These are phyloP conservation scores for Boulengeromyrus knoepffleri DNA, from an alignment of 2,113 vertebrate genomes.

Conservation along the genomic window DNA sequence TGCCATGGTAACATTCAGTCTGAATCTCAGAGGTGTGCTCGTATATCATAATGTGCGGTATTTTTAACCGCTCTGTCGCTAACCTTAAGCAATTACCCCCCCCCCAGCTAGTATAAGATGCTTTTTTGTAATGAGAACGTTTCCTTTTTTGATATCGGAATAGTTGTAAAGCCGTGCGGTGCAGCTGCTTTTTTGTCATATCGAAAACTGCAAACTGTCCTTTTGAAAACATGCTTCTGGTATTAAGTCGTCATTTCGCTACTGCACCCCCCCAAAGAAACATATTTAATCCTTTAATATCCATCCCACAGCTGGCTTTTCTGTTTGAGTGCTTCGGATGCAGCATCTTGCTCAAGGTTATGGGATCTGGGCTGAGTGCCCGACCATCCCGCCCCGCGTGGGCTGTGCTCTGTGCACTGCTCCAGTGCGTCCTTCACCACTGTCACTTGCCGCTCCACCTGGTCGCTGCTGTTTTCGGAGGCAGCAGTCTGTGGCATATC, in stretches of 20 bases:
- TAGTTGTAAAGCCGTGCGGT: neutral
- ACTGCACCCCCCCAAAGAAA: neutral
- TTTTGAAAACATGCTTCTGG: neutral
- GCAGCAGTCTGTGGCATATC: neutral
- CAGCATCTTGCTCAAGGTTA: neutral
- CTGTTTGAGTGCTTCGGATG: neutral
- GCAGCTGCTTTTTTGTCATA: neutral
- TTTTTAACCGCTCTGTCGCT: slow-evolving; percentile 19
- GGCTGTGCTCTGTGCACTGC: neutral
- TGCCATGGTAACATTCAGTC: slow-evolving; percentile 36
- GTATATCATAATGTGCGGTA: slow-evolving; percentile 20
- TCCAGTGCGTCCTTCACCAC: neutral
- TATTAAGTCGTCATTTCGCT: neutral
- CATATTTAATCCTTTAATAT: neutral
- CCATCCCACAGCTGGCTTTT: neutral
- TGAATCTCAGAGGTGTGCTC: slow-evolving; percentile 5
- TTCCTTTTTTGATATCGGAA: neutral
- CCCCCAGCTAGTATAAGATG: neutral
- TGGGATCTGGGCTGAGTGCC: neutral
- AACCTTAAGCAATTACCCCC: slow-evolving; percentile 19
- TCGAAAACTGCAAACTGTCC: neutral
- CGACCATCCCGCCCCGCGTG: neutral
- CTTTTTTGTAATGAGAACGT: neutral
- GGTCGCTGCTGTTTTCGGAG: neutral
- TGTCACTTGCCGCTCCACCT: neutral